Base-by-base conservation (phyloP, 2,888 invertebrate genomes). In the Trissolcus brochymenae region DNA sequence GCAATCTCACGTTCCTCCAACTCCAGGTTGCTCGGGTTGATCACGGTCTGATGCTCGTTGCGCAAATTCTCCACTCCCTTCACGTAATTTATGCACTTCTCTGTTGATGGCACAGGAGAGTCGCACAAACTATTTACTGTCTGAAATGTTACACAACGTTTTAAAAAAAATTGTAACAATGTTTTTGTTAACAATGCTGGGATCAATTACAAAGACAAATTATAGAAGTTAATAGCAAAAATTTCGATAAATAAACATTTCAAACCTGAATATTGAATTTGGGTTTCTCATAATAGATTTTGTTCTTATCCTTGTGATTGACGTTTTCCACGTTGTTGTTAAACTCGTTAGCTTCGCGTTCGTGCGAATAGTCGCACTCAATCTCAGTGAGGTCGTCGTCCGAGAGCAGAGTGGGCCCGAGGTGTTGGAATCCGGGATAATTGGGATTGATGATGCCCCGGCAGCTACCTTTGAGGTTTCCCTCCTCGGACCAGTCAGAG, bases 381-480 rank as follows among this genome's bases (percentile, higher is more conserved):
- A 88, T 86, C 78, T 90, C 90, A 1, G 90, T 89, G 78, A 89
- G 87, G 79, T 90, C 90, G 43, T 89, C 88, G 75, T 90, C 90
- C 53, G 90, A 90, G 0, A 87, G 89, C 86, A 81, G 89, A 1
- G 85, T 85, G 1, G 87, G 85, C 6, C 94, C 95, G 84, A 95
- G 91, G 88, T 95, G 95, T 87, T 95, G 95, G 89, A 95, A 95
- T 68, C 95, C 95, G 19, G 95, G 94, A 90, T 95, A 95, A 89
- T 95, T 95, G 60, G 95, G 95, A 90, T 95, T 95, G 84, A 94
- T 93, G 82, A 95, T 95, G 80, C 95, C 94, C 82, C 94, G 91
- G 66, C 92, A 92, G 84, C 89, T 88, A 14, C 84, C 81, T 9
- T 85, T 84, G 17, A 86, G 80, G 76, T 87, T 88, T 35, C 85